Base-by-base conservation (phyloP, 2,797 vertebrate genomes). In the Acanthurus leucopareius region DNA sequence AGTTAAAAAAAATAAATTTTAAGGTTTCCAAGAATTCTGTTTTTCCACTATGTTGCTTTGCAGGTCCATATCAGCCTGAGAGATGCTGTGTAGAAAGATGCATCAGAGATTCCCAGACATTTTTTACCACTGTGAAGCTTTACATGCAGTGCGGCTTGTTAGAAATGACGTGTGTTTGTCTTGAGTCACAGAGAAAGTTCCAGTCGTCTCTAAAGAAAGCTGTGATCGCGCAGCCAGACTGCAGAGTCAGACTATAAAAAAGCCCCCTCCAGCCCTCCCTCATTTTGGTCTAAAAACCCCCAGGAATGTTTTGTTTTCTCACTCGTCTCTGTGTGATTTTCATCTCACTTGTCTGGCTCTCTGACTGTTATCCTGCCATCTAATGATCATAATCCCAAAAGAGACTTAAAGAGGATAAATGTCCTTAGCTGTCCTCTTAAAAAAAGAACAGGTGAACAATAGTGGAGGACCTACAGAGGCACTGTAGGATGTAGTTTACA, bases 361-460 rank as follows among this genome's bases (percentile, higher is more conserved):
- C 58, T 73, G 40, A 15, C 62, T 14, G 58, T 73, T 75, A 80
- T 83, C 78, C 63, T 22, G 8, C 65, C 8, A 16, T 76, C 80
- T 84, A 82, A 88, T 77, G 76, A 80, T 64, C 66, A 73, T 88
- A 45, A 90, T 88, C 87, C 85, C 62, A 10, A 79, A 84, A 85
- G 76, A 87, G 73, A 83, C 47, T 81, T 75, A 28, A 1, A 11
- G 56, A 72, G 77, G 68, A 81, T 78, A 62, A 87, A 64, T 51
- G 19, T 70, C 58, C 84, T 86, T 16, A 47, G 69, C 45, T 35
- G 63, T 63, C 45, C 19, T 76, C 62, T 71, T 69, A 40, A 62
- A 56, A 74, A 62, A 76, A 56, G 58, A 65, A 45, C 62, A 81
- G 69, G 70, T 64, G 40, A 90, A 86, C 38, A 75, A 61, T 60